Base-by-base conservation (phyloP, 2,888 invertebrate species). In the Sialis lutaria region DNA sequence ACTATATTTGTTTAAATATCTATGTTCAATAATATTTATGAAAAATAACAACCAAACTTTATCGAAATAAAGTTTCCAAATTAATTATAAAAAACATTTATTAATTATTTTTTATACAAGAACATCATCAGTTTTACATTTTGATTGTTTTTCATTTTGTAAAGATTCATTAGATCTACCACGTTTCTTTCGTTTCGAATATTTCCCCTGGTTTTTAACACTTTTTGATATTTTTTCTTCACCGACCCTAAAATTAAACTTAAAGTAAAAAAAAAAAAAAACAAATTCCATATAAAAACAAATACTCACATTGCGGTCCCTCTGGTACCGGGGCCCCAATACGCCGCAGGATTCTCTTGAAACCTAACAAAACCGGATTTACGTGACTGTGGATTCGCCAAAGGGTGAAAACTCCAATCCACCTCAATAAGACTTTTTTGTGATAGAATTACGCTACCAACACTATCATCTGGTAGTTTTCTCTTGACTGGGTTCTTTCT, bases 271-370 rank as follows among this genome's bases (percentile, higher is more conserved):
- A 40, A 12, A 39, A 12, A 44, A 6, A 6, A 33, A 33, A 34
- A 40, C 42, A 33, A 39, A 34, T 22, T 40, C 9, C 31, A 37
- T 40, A 44, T 35, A 42, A 40, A 34, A 50, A 49, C 3, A 47
- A 40, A 33, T 33, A 64, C 74, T 68, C 64, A 86, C 85, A 85
- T 87, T 12, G 82, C 77, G 13, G 75, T 79, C 1, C 88, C 78
- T 54, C 80, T 73, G 0, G 82, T 77, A 43, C 92, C 93, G 0
- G 96, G 95, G 1, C 96, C 95, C 95, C 95, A 96, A 64, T 81
- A 70, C 0, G 81, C 77, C 32, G 79, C 67, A 0, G 95, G 95
- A 68, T 96, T 96, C 54, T 72, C 72, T 62, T 90, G 93, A 65
- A 85, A 93, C 39, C 96, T 69, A 1, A 86, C 68, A 22, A 84